phyloP scores from a whole-genome alignment of 2,113 vertebrate species.

The Fukomys damarensis region DNA sequence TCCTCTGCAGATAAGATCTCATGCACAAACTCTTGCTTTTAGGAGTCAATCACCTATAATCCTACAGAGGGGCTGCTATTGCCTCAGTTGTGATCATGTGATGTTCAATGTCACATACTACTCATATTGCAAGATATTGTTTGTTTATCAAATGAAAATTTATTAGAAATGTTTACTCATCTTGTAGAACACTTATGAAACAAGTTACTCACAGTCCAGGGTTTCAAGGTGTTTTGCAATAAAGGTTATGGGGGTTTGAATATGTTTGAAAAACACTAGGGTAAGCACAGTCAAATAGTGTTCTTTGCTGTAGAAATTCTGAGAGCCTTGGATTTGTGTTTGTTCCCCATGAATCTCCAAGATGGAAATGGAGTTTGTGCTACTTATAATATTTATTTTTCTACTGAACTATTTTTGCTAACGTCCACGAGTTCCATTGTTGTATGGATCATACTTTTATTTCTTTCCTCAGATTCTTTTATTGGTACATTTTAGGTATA shows the following conservation, averaged over 20 bases:
- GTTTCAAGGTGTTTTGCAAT: neutral
- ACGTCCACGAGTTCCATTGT: neutral
- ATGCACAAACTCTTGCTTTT: neutral
- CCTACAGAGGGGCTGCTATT: neutral
- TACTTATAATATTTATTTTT: slow-evolving; percentile 25
- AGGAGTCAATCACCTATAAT: neutral
- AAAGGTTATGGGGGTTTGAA: neutral
- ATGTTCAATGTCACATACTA: neutral
- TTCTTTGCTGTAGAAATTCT: slow-evolving; percentile 14
- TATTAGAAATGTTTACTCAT: neutral
- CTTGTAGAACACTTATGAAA: neutral
- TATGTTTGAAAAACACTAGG: neutral
- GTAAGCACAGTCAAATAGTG: slow-evolving; percentile 8
- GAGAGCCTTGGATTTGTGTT: slow-evolving; percentile 1
- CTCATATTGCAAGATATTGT: neutral
- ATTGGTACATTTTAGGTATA: too few relatives aligned
- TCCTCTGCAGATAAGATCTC: neutral
- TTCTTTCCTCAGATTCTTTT: too few relatives aligned
- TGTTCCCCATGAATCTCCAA: slow-evolving; percentile 8
- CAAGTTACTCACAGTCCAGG: neutral
- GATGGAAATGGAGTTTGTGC: neutral
- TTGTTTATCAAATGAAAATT: neutral
- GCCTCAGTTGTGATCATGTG: neutral
- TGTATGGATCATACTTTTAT: neutral
- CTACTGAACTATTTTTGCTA: neutral